These are phyloP conservation scores for Glareola pratincola DNA, from an alignment of 2,113 vertebrate genomes.

Conservation along the genomic window DNA sequence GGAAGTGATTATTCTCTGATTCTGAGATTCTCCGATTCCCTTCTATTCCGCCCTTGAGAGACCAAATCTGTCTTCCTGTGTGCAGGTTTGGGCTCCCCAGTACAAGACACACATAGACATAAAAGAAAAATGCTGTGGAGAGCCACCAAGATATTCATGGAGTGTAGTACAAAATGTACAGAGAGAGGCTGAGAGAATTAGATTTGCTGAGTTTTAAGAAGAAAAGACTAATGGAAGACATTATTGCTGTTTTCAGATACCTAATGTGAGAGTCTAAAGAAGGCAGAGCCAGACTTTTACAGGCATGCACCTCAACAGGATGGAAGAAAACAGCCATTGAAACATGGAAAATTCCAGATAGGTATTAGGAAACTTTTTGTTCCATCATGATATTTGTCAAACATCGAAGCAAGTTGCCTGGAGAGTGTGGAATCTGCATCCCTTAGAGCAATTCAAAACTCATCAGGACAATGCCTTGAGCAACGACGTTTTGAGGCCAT, in stretches of 20 bases:
- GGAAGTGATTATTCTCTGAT: background rate
- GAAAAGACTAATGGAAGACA: background rate
- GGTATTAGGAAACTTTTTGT: background rate
- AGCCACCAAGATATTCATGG: background rate
- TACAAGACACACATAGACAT: background rate
- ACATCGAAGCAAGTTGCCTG: background rate
- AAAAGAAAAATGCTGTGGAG: background rate
- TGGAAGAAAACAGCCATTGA: background rate
- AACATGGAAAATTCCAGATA: background rate
- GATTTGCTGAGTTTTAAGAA: background rate
- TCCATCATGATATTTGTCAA: background rate
- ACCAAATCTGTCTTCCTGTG: background rate
- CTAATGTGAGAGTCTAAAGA: background rate
- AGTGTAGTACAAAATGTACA: background rate
- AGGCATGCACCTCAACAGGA: background rate
- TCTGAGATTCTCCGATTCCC: background rate
- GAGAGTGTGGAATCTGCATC: background rate
- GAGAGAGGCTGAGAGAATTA: background rate
- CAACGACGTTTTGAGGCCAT: background rate
- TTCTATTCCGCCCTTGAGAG: background rate
- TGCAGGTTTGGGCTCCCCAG: background rate
- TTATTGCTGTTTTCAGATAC: background rate
- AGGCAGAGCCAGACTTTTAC: background rate
- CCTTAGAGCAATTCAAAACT: background rate
- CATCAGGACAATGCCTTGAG: background rate